Evolutionary conservation across 2,888 invertebrate species (phyloP).

Genomic region (Lithophane semibrunnea): DNA sequence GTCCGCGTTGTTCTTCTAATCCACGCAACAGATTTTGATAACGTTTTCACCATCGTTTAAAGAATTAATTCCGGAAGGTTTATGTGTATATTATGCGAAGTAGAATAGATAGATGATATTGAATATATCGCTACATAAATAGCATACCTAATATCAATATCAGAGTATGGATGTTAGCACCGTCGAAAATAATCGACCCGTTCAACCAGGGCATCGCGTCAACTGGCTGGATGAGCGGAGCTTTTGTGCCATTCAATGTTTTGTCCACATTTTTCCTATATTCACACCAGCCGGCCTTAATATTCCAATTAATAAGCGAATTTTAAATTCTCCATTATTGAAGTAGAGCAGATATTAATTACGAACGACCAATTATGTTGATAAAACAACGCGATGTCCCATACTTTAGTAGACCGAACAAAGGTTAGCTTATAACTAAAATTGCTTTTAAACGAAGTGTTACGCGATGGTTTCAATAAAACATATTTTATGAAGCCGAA

Average conservation of each 20-base stretch:
- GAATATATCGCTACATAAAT: neutral
- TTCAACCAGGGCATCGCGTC: constrained; percentile 39
- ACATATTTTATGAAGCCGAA: neutral
- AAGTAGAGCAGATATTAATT: constrained; percentile 28
- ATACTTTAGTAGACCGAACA: constrained; percentile 17
- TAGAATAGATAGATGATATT: neutral
- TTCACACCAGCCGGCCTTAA: constrained; percentile 11
- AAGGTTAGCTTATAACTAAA: constrained; percentile 30
- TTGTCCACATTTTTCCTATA: constrained; percentile 47
- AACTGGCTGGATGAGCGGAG: constrained; percentile 39
- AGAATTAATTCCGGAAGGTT: too few species aligned
- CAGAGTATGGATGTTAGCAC: constrained; percentile 30
- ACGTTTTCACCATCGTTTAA: too few species aligned
- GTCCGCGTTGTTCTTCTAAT: too few species aligned
- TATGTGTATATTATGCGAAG: too few species aligned
- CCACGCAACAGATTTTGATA: too few species aligned
- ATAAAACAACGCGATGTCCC: neutral
- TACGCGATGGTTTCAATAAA: neutral
- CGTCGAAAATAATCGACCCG: constrained; percentile 59
- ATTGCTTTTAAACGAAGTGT: constrained; percentile 34
- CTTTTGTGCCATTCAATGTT: constrained; percentile 53
- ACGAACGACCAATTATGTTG: constrained; percentile 21
- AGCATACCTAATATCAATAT: constrained; percentile 21
- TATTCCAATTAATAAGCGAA: constrained; percentile 49
- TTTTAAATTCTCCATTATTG: constrained; percentile 27